Evolutionary conservation across 2,113 vertebrate species (phyloP), one percentile per base, ranked within the genome.

Genomic region (Phaethon lepturus): DNA sequence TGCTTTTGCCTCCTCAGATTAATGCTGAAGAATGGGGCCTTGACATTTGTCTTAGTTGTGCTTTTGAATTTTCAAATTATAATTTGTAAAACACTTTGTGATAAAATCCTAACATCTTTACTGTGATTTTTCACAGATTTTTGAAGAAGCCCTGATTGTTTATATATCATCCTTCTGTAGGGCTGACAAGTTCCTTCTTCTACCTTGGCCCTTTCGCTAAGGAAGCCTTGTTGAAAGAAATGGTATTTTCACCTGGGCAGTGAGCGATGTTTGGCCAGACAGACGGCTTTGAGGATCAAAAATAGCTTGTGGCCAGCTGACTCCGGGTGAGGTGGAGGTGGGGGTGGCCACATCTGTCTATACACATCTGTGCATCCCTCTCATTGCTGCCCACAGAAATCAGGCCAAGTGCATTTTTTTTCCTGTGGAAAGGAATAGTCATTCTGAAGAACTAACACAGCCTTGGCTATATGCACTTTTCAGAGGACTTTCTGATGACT

Each of bases 1-100:
- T 49, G 9, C 9, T 93, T 89, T 81, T 69, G 10, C 33, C 44
- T 87, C 29, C 74, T 94, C 90, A 80, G 86, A 93, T 90, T 95
- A 90, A 95, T 95, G 89, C 53, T 94, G 75, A 77, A 78, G 78
- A 74, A 66, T 26, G 2, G 3, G 14, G 19, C 28, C 24, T 81
- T 91, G 64, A 59, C 7, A 47, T 68, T 88, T 79, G 5, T 71
- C 17, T 93, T 72, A 15, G 22, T 9, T 79, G 40, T 89, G 40
- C n/a, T 90, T 94, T 95, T 88, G 83, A 93, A 95, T 92, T 72
- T 90, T 52, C 60, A 81, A 87, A 95, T 94, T 76, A 45, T 74
- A 95, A 86, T 68, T 29, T 24, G 79, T 63, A 42, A 76, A 72
- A 9, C 29, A 20, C 31, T 72, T 76, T 72, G 24, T 63, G 66